Evolutionary conservation across 2,888 invertebrate genomes (phyloP), one percentile per base, ranked within the genome.

Genomic region (Cantharis flavilabris): DNA sequence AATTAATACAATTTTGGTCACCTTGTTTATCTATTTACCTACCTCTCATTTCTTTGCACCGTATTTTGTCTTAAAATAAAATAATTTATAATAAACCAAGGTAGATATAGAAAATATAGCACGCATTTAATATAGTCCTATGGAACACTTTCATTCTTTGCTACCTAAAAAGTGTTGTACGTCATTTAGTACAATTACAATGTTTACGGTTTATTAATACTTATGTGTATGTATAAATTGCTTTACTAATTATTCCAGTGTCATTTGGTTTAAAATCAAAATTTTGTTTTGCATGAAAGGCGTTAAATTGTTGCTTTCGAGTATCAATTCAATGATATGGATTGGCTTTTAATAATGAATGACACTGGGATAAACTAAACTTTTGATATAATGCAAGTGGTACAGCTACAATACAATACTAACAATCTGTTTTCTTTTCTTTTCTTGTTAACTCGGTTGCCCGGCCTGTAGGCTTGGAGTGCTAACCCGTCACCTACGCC

Each of bases 381-480:
- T 78, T 79, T 76, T 79, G 73, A 79, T 73, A 77, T 79, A 77
- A 67, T 80, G 76, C 78, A 77, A 80, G 82, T 82, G 83, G 84
- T 83, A 83, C 81, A 85, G 85, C 85, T 86, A 85, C 83, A 81
- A 86, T 82, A 83, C 82, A 85, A 81, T 87, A 88, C 88, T 88
- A 88, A 88, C 88, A 88, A 85, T 86, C 87, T 88, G 88, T 87
- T 86, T 84, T 86, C 86, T 87, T 88, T 87, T 88, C 87, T 87
- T 88, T 88, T 88, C 87, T 87, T 88, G 87, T 88, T 88, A 88
- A 88, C 88, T 87, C 85, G 87, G 87, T 87, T 87, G 87, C 87
- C 87, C 87, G 87, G 87, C 87, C 87, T 87, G 85, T 93, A 93
- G 93, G 93, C 93, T 91, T 90, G 90, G 93, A 93, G 93, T 93